Evolutionary conservation across 2,888 invertebrate species (phyloP).

Genomic region (Dolichomitus sp.): DNA sequence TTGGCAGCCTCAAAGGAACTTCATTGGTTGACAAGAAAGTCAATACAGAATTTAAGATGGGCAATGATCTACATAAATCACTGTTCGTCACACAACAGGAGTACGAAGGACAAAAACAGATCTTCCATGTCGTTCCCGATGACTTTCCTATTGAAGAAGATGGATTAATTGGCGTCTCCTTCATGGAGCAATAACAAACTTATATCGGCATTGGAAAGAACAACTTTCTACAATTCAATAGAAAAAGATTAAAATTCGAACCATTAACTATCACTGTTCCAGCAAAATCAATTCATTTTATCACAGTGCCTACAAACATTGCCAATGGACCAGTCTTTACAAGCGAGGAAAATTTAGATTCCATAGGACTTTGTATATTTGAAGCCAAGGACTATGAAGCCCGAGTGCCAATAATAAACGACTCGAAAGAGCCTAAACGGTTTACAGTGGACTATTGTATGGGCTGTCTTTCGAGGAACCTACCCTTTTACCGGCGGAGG

Average conservation of each 20-base stretch:
- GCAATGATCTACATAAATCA: no score
- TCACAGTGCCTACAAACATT: background rate
- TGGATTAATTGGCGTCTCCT: no score
- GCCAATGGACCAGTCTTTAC: conserved; percentile 13
- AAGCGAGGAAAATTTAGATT: conserved; percentile 16
- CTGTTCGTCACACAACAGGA: no score
- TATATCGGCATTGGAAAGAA: background rate
- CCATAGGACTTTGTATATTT: conserved; percentile 2
- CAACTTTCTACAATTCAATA: background rate
- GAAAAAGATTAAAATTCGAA: background rate
- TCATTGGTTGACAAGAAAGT: background rate
- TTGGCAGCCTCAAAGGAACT: background rate
- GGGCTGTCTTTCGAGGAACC: background rate
- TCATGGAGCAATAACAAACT: no score
- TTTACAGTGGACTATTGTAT: conserved; percentile 7
- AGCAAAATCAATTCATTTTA: conserved; percentile 9
- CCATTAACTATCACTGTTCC: conserved; percentile 9
- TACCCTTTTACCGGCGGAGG: conserved; percentile 3
- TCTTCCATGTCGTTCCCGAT: no score
- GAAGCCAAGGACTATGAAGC: conserved; percentile 33
- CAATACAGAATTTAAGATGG: no score
- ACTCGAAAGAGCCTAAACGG: conserved; percentile 26
- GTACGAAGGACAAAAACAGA: no score
- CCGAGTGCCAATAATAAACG: conserved; percentile 31
- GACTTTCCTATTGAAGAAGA: no score